Evolutionary conservation across 2,113 vertebrate genomes (phyloP), one percentile per base, ranked within the genome.

Genomic region (Pogonocichla stellata): DNA sequence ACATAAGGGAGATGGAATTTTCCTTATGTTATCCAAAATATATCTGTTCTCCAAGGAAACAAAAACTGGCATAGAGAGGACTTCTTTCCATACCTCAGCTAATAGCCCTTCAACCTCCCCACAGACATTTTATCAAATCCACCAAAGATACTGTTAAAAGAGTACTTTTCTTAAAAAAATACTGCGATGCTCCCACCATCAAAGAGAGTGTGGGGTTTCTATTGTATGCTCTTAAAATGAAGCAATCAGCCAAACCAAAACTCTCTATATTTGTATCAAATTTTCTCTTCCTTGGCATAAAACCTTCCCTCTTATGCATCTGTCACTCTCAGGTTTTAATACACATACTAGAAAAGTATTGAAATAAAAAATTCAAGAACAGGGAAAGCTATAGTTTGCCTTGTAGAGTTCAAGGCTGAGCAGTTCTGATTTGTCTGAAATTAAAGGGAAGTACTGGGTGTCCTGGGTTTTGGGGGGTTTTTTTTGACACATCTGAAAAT

Each of bases 31-130:
- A 78, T 78, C 72, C 75, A 88, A 88, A 95, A 80, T 75, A 82
- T 22, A 48, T 42, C 18, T 83, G n/a, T 80, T 93, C 82, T 96
- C 93, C 72, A 92, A 95, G 75, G 94, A 90, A 94, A 95, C 82
- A 90, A 84, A 81, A 94, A 25, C n/a, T 75, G 90, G 43, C 83
- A 51, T 42, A 74, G 67, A 80, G 74, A 66, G 53, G n/a, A 11
- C 43, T 91, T 42, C 66, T 94, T 94, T 88, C 69, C 31, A 17
- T 88, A 64, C 29, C 40, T 93, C 54, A 60, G 26, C 58, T 80
- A 73, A 73, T 38, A 95, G 29, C 17, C 54, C 23, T 72, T 47
- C 33, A 82, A 31, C 25, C 36, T 89, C 17, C 50, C 33, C 31
- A 51, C 48, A 78, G 51, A 48, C 5, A 20, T 40, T 60, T 34